These are phyloP conservation scores for Labrus mixtus DNA, from an alignment of 2,113 vertebrate genomes.

Conservation along the genomic window DNA sequence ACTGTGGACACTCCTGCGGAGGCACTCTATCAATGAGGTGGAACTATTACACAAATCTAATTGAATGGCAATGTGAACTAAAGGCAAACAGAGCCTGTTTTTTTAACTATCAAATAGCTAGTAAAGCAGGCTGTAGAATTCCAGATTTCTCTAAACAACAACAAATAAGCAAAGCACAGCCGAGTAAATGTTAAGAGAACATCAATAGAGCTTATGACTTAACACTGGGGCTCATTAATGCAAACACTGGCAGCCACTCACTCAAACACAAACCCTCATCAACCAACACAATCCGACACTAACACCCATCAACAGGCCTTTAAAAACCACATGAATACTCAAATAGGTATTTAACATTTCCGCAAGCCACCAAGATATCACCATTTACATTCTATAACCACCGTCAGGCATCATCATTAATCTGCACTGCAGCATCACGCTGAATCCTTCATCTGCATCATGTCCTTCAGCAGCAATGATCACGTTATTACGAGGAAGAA, in stretches of 20 bases:
- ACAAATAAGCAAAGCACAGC: background rate
- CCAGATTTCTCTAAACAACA: background rate
- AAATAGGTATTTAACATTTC: slow-evolving; percentile 52
- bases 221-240: background rate
- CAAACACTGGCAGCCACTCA: background rate
- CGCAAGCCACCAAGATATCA: slow-evolving; percentile 33
- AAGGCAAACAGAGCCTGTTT: slow-evolving; percentile 9
- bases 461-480: slow-evolving; percentile 26
- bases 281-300: slow-evolving; percentile 24
- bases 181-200: background rate
- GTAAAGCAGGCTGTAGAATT: slow-evolving; percentile 1
- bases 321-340: slow-evolving; percentile 22
- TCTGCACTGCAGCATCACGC: slow-evolving; percentile 30
- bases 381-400: slow-evolving; percentile 53
- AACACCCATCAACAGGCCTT: slow-evolving; percentile 27
- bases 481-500: slow-evolving; percentile 21
- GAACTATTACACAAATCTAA: slow-evolving; percentile 37
- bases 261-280: slow-evolving; percentile 11
- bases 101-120: background rate
- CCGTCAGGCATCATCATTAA: slow-evolving; percentile 50
- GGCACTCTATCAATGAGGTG: slow-evolving; percentile 50
- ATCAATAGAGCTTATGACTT: background rate
- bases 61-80: slow-evolving; percentile 35
- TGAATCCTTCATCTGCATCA: slow-evolving; percentile 5
- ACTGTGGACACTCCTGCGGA: slow-evolving; percentile 43